These are phyloP conservation scores for Patella ulyssiponensis DNA, from an alignment of 2,888 invertebrate species.

Conservation along the genomic window DNA sequence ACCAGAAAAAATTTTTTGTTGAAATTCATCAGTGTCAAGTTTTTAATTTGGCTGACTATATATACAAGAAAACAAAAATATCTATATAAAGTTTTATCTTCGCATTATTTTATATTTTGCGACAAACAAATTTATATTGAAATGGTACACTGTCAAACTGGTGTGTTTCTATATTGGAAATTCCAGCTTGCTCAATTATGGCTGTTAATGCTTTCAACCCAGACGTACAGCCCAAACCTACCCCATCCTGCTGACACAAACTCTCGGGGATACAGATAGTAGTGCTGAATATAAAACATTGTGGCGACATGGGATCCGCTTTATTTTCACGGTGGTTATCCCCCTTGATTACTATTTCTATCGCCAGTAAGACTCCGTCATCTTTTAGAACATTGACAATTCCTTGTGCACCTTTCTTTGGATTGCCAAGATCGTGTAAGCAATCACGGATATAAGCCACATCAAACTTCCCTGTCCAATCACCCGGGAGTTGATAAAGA, in stretches of 20 bases:
- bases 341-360: not conserved
- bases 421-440: not conserved
- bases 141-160: not conserved
- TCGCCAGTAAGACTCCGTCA: not conserved
- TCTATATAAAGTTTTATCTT: too few relatives aligned
- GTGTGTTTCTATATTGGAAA: conserved; percentile 26
- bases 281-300: not conserved
- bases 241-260: not conserved
- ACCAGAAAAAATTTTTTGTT: too few relatives aligned
- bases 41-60: too few relatives aligned
- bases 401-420: not conserved
- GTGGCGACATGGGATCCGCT: not conserved
- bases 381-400: not conserved
- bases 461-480: not conserved
- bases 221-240: not conserved
- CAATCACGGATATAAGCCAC: not conserved
- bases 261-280: not conserved
- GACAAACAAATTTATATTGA: too few relatives aligned
- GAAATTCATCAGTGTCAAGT: too few relatives aligned
- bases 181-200: not conserved
- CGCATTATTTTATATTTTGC: too few relatives aligned
- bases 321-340: conserved; percentile 5
- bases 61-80: too few relatives aligned
- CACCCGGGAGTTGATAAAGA: not conserved
- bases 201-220: not conserved